phyloP scores from a whole-genome alignment of 2,888 invertebrate species.

The Aspidiotus rigidus region DNA sequence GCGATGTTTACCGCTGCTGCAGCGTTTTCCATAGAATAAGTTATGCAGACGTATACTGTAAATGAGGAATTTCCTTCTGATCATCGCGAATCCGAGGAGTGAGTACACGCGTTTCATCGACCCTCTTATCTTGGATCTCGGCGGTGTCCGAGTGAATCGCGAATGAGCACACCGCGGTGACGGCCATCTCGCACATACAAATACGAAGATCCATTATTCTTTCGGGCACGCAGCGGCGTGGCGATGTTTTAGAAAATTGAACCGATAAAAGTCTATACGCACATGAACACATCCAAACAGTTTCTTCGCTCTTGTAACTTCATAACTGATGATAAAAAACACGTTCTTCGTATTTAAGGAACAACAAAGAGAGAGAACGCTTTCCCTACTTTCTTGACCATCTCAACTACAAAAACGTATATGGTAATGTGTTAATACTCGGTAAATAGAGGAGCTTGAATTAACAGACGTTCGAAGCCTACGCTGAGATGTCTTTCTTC shows the following conservation, averaged over 20 bases:
- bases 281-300: no score
- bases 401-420: background rate
- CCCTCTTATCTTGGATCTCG: no score
- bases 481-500: background rate
- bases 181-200: no score
- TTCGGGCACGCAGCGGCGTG: background rate
- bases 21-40: no score
- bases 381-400: slow-evolving; percentile 4
- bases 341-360: slow-evolving; percentile 4
- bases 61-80: no score
- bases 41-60: no score
- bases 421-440: slow-evolving; percentile 1
- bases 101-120: no score
- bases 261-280: background rate
- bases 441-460: background rate
- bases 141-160: no score
- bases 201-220: background rate
- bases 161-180: no score
- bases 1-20: no score
- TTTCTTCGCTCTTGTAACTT: background rate
- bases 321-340: slow-evolving; percentile 3
- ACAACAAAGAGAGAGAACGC: background rate
- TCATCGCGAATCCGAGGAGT: no score
- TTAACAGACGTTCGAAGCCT: background rate
- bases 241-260: slow-evolving; percentile 3